These are phyloP conservation scores for Scopus umbretta DNA, from an alignment of 2,113 vertebrate species.

Conservation along the genomic window DNA sequence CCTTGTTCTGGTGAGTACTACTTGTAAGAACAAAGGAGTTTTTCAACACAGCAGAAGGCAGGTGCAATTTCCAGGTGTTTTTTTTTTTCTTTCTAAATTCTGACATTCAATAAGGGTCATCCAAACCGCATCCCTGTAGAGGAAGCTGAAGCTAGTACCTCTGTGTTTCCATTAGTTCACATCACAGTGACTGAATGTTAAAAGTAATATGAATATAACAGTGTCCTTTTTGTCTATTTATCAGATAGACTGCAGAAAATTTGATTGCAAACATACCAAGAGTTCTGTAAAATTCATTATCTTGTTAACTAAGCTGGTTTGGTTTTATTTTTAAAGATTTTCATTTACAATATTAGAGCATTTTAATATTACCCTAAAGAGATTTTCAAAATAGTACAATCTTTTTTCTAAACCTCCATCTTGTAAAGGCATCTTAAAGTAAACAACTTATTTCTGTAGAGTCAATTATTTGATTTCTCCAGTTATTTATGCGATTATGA, in stretches of 20 bases:
- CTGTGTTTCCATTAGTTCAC: background rate
- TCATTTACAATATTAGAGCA: conserved; percentile 16
- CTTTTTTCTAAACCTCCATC: background rate
- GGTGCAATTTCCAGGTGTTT: background rate
- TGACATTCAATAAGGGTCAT: background rate
- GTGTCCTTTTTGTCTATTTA: conserved; percentile 12
- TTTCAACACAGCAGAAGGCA: background rate
- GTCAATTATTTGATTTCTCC: conserved; percentile 1
- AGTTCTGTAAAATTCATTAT: conserved; percentile 33
- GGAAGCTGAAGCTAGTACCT: conserved; percentile 40
- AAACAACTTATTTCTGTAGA: background rate
- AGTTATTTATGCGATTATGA: conserved; percentile 5
- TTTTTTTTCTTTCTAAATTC: background rate
- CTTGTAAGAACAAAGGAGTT: background rate
- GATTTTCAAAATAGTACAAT: conserved; percentile 1
- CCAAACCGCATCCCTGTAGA: conserved; percentile 29
- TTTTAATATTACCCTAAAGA: conserved; percentile 53
- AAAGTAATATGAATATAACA: conserved; percentile 34
- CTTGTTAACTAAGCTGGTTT: background rate
- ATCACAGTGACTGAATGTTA: conserved; percentile 26
- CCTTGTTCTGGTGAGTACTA: background rate
- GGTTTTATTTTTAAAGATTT: conserved; percentile 53
- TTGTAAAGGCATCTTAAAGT: background rate
- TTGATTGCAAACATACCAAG: background rate
- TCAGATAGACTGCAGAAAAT: conserved; percentile 22